A percentile compares a stretch with the other conserved stretches of the same genome.
Conservation (phyloP, 2,888 invertebrate species). For the Apeira syringaria region DNA sequence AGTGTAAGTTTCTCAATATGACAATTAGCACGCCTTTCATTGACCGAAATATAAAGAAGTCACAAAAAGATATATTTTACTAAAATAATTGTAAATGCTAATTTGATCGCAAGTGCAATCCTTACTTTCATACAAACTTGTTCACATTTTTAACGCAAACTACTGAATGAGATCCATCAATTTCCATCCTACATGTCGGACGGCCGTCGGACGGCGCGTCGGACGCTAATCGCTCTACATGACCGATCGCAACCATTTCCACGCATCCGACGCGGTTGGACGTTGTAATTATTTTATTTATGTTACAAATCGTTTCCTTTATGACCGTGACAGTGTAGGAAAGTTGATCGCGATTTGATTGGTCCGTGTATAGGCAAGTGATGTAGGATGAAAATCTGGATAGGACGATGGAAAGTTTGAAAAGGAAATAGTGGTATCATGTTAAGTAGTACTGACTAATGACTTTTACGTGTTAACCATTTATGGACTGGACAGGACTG, state of each 20-base stretch:
- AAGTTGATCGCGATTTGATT: slow-evolving; percentile 29
- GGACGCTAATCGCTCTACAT: slow-evolving; percentile 23
- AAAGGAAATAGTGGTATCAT: neutral
- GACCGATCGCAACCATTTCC: slow-evolving; percentile 29
- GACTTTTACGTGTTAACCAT: no score
- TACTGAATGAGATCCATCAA: slow-evolving; percentile 17
- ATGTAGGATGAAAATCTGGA: neutral
- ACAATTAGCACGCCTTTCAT: no score
- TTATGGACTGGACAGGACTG: no score
- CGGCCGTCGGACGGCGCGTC: slow-evolving; percentile 3
- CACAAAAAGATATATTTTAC: no score
- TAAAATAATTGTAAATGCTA: no score
- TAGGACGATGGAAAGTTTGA: neutral
- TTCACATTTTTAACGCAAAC: slow-evolving; percentile 12
- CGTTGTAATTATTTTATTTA: slow-evolving; percentile 73
- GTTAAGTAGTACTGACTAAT: no score
- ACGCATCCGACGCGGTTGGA: slow-evolving; percentile 50
- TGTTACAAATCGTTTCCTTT: slow-evolving; percentile 69
- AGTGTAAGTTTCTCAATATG: no score
- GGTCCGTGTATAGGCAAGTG: slow-evolving; percentile 15
- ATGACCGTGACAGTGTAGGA: slow-evolving; percentile 49
- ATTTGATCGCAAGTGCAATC: no score
- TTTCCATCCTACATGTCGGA: slow-evolving; percentile 9
- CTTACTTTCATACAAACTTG: neutral
- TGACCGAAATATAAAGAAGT: no score